These are phyloP conservation scores for Anas acuta DNA, from an alignment of 2,797 vertebrate genomes.

Conservation along the genomic window DNA sequence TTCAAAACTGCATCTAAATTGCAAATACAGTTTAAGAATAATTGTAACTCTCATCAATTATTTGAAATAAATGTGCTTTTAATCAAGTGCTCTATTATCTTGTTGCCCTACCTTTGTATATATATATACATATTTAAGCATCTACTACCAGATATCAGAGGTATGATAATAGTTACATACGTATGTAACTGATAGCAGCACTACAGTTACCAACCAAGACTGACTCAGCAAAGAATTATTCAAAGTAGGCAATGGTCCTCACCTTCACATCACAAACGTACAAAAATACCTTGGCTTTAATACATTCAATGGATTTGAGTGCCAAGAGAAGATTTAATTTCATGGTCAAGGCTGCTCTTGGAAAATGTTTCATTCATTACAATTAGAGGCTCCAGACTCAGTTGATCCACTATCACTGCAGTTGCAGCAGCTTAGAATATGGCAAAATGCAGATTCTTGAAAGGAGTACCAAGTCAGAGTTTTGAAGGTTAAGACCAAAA, in stretches of 20 bases:
- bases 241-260: not conserved
- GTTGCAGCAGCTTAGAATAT: not conserved
- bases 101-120: not conserved
- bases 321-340: not conserved
- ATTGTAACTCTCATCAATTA: not conserved
- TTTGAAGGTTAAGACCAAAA: not conserved
- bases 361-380: not conserved
- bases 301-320: not conserved
- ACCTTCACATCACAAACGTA: not conserved
- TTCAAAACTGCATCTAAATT: not conserved
- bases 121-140: not conserved
- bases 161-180: not conserved
- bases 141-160: not conserved
- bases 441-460: not conserved
- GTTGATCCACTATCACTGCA: not conserved
- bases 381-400: not conserved
- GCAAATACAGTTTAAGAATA: not conserved
- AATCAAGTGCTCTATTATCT: not conserved
- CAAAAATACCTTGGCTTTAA: not conserved
- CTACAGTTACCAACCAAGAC: not conserved
- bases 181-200: not conserved
- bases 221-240: not conserved
- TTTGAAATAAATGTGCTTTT: not conserved
- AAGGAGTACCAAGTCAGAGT: not conserved
- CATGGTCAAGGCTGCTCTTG: not conserved